A percentile compares a stretch with the other conserved stretches of the same genome.
Conservation (phyloP, 2,113 vertebrate genomes). For the Vombatus ursinus region DNA sequence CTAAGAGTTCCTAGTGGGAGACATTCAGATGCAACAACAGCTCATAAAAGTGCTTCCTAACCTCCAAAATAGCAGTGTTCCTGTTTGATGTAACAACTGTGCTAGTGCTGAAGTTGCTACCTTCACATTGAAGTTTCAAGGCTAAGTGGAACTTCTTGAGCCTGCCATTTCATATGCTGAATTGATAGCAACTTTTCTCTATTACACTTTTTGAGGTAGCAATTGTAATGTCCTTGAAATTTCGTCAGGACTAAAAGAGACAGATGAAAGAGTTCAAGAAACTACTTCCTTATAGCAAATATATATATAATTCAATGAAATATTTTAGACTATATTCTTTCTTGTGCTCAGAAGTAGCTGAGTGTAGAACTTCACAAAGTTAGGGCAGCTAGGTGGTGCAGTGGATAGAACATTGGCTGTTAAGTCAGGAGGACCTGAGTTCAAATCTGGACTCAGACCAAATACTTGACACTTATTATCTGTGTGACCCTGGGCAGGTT, state of each 20-base stretch:
- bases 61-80: neutral
- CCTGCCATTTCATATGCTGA: neutral
- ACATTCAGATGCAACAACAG: neutral
- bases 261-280: conserved; percentile 29
- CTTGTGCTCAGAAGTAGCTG: neutral
- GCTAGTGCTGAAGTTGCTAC: neutral
- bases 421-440: no score
- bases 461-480: no score
- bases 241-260: conserved; percentile 29
- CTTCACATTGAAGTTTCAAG: neutral
- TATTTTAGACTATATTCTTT: neutral
- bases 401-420: no score
- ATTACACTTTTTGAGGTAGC: neutral
- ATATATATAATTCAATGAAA: neutral
- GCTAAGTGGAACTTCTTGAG: neutral
- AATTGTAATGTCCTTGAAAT: neutral
- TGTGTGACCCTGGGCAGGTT: no score
- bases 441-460: no score
- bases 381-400: no score
- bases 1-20: conserved; percentile 13
- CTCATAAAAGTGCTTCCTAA: conserved; percentile 29
- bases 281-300: neutral
- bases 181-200: conserved; percentile 1
- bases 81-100: neutral
- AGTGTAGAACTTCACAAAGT: neutral